phyloP scores from a whole-genome alignment of 2,113 vertebrate species.

The Tor tambroides region DNA sequence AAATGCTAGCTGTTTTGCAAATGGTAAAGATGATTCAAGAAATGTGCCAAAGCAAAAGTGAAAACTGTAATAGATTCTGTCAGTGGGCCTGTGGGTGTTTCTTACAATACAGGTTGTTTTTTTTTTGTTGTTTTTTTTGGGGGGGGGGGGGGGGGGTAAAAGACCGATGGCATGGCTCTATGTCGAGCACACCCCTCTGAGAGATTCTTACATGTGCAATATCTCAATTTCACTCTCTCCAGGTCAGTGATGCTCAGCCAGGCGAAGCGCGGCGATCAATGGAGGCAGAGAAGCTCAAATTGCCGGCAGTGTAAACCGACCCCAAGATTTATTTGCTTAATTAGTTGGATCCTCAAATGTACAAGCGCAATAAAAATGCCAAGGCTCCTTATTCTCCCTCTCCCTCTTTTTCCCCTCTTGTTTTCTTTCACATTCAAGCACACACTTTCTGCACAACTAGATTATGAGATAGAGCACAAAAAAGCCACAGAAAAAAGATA shows the following conservation, averaged over 20 bases:
- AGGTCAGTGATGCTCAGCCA: slow-evolving; percentile 67
- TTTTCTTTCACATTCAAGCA: slow-evolving; percentile 9
- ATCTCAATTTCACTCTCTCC: slow-evolving; percentile 59
- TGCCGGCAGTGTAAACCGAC: slow-evolving; percentile 66
- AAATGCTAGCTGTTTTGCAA: not conserved
- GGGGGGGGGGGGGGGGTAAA: no score
- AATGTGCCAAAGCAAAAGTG: not conserved
- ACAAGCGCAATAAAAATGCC: slow-evolving; percentile 65
- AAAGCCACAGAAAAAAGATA: no score
- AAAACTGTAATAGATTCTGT: not conserved
- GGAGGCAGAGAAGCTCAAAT: slow-evolving; percentile 61
- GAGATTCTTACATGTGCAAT: slow-evolving; percentile 54
- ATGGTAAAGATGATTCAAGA: not conserved
- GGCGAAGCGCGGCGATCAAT: slow-evolving; percentile 66
- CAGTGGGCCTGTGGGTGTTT: not conserved
- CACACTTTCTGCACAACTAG: not conserved
- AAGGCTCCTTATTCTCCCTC: slow-evolving; percentile 36
- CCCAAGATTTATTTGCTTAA: slow-evolving; percentile 75
- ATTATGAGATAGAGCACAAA: not conserved
- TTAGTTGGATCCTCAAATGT: slow-evolving; percentile 65
- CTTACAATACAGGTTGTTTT: no score
- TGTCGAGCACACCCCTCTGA: slow-evolving; percentile 45
- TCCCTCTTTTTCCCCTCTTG: slow-evolving; percentile 11
- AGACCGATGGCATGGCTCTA: not conserved
- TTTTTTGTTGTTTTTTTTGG: no score